Evolutionary conservation across 2,888 invertebrate genomes (phyloP), one percentile per base, ranked within the genome.

Genomic region (Xylocampa areola): DNA sequence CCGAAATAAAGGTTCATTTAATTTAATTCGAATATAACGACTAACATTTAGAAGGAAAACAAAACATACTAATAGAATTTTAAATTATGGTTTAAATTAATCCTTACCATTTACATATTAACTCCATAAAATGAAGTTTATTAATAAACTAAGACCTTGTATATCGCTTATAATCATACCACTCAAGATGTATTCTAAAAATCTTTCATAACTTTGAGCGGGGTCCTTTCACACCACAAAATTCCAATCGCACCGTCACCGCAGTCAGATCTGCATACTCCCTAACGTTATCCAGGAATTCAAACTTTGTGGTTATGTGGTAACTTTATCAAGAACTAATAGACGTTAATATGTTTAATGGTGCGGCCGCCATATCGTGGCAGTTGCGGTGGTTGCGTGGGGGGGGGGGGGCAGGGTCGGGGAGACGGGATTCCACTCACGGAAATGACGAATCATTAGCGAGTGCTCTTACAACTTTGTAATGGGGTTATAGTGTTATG

Each of bases 261-360:
- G 14, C 29, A 25, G 11, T 0, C 19, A 17, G 35, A 37, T 53
- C 48, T 50, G 41, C 7, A 44, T 1, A 5, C 40, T 1, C 49
- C 36, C 1, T 47, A 35, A 52, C 33, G 33, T 35, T 19, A 47
- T 40, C 44, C 39, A 47, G 27, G 43, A 60, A 47, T 50, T 53
- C 52, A 59, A 74, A 64, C 57, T 71, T 49, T 21, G 50, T 33
- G 47, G 60, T 60, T 62, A 64, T 49, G 37, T n/a, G 39, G 32
- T 32, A 74, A 74, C 53, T 74, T 62, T 69, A 64, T 69, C 64
- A 71, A 55, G 51, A 71, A 73, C 71, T 78, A 79, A 76, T 77
- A 69, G 63, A 65, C 45, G 68, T 73, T 75, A 76, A 74, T 80
- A 73, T 70, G 73, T 70, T 75, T 74, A 82, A 80, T 78, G 79